phyloP scores from a whole-genome alignment of 2,888 invertebrate species.

The Pedicia rivosa region DNA sequence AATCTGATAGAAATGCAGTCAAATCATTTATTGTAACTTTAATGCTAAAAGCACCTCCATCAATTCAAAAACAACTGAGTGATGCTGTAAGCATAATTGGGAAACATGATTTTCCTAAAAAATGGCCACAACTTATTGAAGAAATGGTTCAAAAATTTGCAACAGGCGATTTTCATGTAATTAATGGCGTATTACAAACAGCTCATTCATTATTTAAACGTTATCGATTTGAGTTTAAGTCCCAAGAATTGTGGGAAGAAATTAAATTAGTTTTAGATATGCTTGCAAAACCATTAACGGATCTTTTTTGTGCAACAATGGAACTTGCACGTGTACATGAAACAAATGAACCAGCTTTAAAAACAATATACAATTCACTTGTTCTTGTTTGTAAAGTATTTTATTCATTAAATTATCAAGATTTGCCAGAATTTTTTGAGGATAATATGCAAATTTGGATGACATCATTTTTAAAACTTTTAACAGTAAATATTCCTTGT shows the following conservation, averaged over 20 bases:
- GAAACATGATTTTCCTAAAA: conserved; percentile 89
- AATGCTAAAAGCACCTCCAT: conserved; percentile 83
- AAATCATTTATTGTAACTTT: conserved; percentile 77
- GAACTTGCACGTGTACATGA: conserved; percentile 61
- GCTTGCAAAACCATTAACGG: conserved; percentile 86
- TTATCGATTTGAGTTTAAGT: conserved; percentile 91
- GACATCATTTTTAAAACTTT: conserved; percentile 68
- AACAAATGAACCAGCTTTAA: conserved; percentile 62
- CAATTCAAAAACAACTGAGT: conserved; percentile 85
- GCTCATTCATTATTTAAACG: conserved; percentile 94
- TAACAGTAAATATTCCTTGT: conserved; percentile 60
- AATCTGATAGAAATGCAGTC: conserved; percentile 59
- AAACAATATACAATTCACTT: conserved; percentile 77
- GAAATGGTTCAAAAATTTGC: conserved; percentile 89
- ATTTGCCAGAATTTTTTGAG: conserved; percentile 97
- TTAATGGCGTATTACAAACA: conserved; percentile 87
- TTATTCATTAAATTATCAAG: conserved; percentile 93
- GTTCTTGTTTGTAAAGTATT: conserved; percentile 87
- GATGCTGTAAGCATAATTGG: conserved; percentile 94
- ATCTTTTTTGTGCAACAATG: conserved; percentile 80
- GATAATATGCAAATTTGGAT: conserved; percentile 96
- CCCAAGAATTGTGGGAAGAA: conserved; percentile 87
- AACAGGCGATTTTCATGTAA: conserved; percentile 82
- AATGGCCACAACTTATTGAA: conserved; percentile 86
- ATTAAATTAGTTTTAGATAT: conserved; percentile 91